phyloP scores from a whole-genome alignment of 2,888 invertebrate genomes.

The Mesorhabditis spiculigera region DNA sequence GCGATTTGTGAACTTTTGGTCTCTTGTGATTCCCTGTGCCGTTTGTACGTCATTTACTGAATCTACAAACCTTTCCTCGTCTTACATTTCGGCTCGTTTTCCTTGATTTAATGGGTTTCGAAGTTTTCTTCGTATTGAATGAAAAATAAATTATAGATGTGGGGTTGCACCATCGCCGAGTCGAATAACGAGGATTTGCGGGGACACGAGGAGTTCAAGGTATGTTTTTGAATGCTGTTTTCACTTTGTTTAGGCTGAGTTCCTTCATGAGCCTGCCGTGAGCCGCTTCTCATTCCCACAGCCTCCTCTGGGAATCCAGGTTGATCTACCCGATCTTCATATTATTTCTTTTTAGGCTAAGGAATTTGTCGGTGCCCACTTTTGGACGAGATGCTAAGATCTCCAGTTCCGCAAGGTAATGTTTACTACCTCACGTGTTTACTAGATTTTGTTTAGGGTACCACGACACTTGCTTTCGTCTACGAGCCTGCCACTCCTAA shows the following conservation, averaged over 20 bases:
- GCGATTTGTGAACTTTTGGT: not conserved
- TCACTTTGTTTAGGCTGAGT: slow-evolving; percentile 10
- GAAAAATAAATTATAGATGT: slow-evolving; percentile 17
- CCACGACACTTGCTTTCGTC: slow-evolving; percentile 94
- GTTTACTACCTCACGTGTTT: not conserved
- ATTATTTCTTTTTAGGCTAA: slow-evolving; percentile 37
- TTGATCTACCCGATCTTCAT: slow-evolving; percentile 20
- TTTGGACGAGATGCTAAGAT: slow-evolving; percentile 45
- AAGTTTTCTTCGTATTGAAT: too few relatives aligned
- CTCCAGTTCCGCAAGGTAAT: slow-evolving; percentile 49
- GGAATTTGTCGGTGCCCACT: slow-evolving; percentile 49
- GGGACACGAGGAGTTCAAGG: slow-evolving; percentile 31
- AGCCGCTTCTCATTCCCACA: slow-evolving; percentile 35
- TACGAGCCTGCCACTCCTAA: slow-evolving; percentile 67
- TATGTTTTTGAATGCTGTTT: not conserved
- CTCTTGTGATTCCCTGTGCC: not conserved
- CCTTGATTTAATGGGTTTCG: too few relatives aligned
- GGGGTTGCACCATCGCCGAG: slow-evolving; percentile 34
- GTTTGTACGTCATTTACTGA: not conserved
- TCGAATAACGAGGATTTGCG: slow-evolving; percentile 28
- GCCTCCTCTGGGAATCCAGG: slow-evolving; percentile 49
- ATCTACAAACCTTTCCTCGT: not conserved
- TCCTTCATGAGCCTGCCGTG: slow-evolving; percentile 33
- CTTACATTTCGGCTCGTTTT: not conserved
- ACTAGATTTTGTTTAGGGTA: slow-evolving; percentile 67